These are phyloP conservation scores for Tetrao urogallus DNA, from an alignment of 2,113 vertebrate genomes.

Conservation along the genomic window DNA sequence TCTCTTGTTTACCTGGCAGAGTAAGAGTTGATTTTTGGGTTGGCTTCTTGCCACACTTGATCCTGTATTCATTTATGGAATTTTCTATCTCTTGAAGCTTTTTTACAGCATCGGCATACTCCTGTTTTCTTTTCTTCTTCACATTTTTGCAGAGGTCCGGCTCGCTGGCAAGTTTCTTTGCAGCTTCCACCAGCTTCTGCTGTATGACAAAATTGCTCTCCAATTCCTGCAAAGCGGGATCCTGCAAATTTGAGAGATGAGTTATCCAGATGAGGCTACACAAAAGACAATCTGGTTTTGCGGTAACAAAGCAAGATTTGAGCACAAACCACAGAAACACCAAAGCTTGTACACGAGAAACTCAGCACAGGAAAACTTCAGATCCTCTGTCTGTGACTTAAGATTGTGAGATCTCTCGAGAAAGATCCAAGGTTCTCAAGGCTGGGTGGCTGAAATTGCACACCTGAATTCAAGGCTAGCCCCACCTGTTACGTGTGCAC, in stretches of 20 bases:
- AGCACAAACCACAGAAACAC: not conserved
- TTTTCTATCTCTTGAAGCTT: constrained; percentile 91
- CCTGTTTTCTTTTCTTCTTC: constrained; percentile 92
- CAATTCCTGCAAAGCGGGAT: constrained; percentile 89
- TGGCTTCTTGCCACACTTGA: constrained; percentile 88
- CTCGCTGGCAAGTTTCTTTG: constrained; percentile 88
- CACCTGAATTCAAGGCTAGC: not conserved
- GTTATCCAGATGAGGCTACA: not conserved
- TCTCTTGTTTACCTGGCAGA: constrained; percentile 80
- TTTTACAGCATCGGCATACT: constrained; percentile 86
- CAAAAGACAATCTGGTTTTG: not conserved
- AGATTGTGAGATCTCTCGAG: not conserved
- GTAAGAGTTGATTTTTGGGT: constrained; percentile 86
- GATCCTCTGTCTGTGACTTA: not conserved
- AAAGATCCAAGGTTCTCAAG: not conserved
- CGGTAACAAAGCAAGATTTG: not conserved
- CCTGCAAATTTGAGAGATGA: constrained; percentile 71
- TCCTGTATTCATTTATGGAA: constrained; percentile 89
- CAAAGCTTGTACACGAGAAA: not conserved
- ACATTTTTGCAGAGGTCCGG: constrained; percentile 91
- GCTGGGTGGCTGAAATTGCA: not conserved
- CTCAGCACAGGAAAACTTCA: not conserved
- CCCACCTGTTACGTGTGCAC: not conserved
- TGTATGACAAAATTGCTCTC: constrained; percentile 94
- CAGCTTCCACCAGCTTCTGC: constrained; percentile 94